Conservation (phyloP, 2,113 vertebrate genomes). For the Tonatia bakeri region DNA sequence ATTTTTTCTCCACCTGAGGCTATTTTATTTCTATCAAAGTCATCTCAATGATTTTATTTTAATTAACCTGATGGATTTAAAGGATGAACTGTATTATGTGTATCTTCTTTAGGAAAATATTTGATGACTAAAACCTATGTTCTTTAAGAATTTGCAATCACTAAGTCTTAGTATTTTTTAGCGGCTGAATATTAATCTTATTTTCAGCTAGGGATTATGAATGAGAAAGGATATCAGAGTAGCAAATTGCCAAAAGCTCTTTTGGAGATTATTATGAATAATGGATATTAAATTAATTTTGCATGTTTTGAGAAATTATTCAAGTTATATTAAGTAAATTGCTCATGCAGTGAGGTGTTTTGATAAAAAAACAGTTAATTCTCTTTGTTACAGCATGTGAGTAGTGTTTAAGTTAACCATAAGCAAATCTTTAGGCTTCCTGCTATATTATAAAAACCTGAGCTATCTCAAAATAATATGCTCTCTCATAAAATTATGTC, state of each 20-base stretch:
- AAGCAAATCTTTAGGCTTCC: conserved; percentile 46
- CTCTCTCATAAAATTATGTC: conserved; percentile 17
- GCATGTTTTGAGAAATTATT: conserved; percentile 74
- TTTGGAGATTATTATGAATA: conserved; percentile 77
- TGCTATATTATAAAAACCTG: conserved; percentile 49
- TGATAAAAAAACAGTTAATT: conserved; percentile 73
- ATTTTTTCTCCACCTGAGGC: neutral
- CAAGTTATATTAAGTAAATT: conserved; percentile 77
- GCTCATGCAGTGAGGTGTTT: conserved; percentile 71
- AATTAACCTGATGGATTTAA: conserved; percentile 66
- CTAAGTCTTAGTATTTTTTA: conserved; percentile 22
- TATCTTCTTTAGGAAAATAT: conserved; percentile 60
- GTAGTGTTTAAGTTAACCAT: conserved; percentile 40
- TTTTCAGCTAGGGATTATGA: conserved; percentile 42
- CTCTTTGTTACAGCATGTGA: conserved; percentile 57
- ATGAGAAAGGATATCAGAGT: conserved; percentile 53
- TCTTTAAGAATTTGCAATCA: conserved; percentile 55
- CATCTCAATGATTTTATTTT: conserved; percentile 67
- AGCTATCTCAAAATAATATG: conserved; percentile 56
- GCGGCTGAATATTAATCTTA: conserved; percentile 58
- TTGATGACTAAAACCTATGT: conserved; percentile 50
- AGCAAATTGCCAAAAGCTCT: conserved; percentile 62
- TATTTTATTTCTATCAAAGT: conserved; percentile 49
- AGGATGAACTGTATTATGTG: conserved; percentile 51
- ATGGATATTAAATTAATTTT: conserved; percentile 74